These are phyloP conservation scores for Bufo bufo DNA, from an alignment of 2,113 vertebrate species.

Conservation along the genomic window DNA sequence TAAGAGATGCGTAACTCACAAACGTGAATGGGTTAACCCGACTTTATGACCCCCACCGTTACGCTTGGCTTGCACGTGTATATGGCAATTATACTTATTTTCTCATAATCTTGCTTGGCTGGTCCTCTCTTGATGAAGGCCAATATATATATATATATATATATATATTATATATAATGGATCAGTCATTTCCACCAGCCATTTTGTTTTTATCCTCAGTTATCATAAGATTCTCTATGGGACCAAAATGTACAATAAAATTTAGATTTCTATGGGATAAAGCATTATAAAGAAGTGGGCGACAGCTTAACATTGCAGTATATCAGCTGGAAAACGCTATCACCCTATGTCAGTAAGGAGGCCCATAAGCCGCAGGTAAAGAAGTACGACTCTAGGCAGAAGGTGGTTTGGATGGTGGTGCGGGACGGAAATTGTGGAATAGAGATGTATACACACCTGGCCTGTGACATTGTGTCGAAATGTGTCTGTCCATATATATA, in stretches of 20 bases:
- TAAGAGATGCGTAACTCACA: conserved; percentile 8
- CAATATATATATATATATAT: background rate
- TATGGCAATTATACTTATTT: conserved; percentile 16
- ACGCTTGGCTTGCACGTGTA: conserved; percentile 35
- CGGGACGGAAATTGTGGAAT: conserved; percentile 31
- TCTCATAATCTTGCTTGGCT: conserved; percentile 18
- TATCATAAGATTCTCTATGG: conserved; percentile 3
- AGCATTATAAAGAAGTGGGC: conserved; percentile 7
- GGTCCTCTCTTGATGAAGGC: background rate
- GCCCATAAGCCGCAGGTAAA: background rate
- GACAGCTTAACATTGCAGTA: conserved; percentile 23
- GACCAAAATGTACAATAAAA: conserved; percentile 32
- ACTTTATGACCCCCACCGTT: conserved; percentile 7
- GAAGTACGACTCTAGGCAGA: conserved; percentile 1
- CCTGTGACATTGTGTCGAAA: conserved; percentile 53
- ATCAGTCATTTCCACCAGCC: background rate
- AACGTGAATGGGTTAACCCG: conserved; percentile 26
- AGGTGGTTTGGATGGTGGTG: conserved; percentile 30
- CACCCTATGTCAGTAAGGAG: background rate
- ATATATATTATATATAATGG: background rate
- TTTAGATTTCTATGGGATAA: conserved; percentile 18
- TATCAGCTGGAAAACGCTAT: conserved; percentile 6
- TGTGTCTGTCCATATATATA: conserved; percentile 56
- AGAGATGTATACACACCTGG: conserved; percentile 48
- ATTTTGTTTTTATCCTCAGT: background rate